Evolutionary conservation across 2,113 vertebrate species (phyloP).

Genomic region (Dipodomys ordii): DNA sequence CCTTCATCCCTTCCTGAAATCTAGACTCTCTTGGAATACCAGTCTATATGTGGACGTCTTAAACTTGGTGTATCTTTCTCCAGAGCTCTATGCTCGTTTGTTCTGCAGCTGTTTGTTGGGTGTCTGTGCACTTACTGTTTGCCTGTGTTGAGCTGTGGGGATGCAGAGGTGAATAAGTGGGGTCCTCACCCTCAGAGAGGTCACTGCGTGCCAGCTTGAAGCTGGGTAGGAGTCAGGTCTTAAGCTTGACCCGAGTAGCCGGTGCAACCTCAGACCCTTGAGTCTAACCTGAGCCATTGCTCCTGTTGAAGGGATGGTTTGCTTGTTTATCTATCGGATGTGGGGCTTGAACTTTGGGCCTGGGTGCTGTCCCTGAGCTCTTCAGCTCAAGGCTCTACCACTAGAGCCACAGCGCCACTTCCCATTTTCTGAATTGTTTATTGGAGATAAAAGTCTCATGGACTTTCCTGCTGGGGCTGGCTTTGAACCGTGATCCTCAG

Average conservation of each 20-base stretch:
- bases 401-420: too few species aligned
- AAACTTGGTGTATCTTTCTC: not conserved
- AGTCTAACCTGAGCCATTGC: not conserved
- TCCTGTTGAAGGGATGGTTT: not conserved
- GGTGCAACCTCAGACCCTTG: not conserved
- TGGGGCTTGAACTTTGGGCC: too few species aligned
- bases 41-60: not conserved
- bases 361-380: too few species aligned
- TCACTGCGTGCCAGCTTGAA: not conserved
- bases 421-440: too few species aligned
- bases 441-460: too few species aligned
- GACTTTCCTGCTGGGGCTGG: too few species aligned
- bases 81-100: not conserved
- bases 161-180: not conserved
- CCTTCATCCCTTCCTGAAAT: not conserved
- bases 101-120: constrained; percentile 3
- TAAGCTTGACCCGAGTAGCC: constrained; percentile 9
- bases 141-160: constrained; percentile 8
- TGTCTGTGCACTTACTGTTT: not conserved
- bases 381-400: too few species aligned
- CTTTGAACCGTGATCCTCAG: too few species aligned
- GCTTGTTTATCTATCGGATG: too few species aligned
- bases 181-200: not conserved
- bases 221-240: not conserved
- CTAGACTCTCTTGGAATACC: not conserved